These are phyloP conservation scores for Eumaeus atala DNA, from an alignment of 1,140 invertebrate species.

Conservation along the genomic window DNA sequence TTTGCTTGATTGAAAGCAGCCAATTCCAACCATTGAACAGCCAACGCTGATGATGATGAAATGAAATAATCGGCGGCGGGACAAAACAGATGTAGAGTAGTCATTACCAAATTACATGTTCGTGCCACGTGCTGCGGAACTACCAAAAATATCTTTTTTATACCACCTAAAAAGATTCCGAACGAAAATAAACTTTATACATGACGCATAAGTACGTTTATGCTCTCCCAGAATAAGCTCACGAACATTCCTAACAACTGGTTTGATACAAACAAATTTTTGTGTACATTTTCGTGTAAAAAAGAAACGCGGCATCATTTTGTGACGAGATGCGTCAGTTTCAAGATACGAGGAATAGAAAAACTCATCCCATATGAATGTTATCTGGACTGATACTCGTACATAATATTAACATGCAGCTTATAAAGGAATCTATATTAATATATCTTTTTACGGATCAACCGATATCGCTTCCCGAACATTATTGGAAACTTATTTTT, in stretches of 20 bases:
- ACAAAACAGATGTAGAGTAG: constrained; percentile 31
- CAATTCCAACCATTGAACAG: too few species aligned
- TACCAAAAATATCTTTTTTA: background rate
- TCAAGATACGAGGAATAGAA: background rate
- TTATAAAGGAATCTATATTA: too few species aligned
- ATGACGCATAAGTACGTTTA: background rate
- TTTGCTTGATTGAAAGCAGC: too few species aligned
- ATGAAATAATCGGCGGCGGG: constrained; percentile 20
- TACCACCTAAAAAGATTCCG: background rate
- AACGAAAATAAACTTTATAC: background rate
- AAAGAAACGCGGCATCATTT: background rate
- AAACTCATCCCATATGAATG: too few species aligned
- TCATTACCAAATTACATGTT: constrained; percentile 43
- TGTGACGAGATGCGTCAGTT: background rate
- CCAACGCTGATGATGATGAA: too few species aligned
- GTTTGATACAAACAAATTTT: background rate
- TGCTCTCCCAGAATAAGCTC: background rate
- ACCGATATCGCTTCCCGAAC: too few species aligned
- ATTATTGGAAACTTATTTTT: too few species aligned
- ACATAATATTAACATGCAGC: too few species aligned
- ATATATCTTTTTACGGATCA: too few species aligned
- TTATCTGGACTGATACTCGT: too few species aligned
- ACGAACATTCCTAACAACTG: background rate
- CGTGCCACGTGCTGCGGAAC: constrained; percentile 17
- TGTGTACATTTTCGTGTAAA: background rate